A percentile compares a stretch with the other conserved stretches of the same genome.
phyloP scores from a whole-genome alignment of 2,113 vertebrate species.

The Ochotona curzoniae region DNA sequence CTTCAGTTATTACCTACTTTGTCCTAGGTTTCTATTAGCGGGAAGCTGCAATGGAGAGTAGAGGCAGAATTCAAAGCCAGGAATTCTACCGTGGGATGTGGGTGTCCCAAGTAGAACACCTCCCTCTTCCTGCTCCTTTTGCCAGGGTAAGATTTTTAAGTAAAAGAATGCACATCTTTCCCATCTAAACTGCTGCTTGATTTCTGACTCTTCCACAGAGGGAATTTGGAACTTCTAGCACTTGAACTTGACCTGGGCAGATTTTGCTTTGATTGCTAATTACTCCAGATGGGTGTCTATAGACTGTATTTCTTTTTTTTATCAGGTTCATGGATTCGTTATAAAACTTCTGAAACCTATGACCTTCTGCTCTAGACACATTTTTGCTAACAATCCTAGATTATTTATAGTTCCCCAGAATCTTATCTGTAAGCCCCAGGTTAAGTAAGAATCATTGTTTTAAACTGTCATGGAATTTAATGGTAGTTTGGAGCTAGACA shows the following conservation, averaged over 20 bases:
- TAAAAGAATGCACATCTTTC: background rate
- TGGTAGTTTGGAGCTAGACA: background rate
- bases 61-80: too few species aligned
- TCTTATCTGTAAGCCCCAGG: background rate
- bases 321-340: background rate
- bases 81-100: too few species aligned
- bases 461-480: background rate
- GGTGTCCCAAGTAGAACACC: too few species aligned
- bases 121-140: too few species aligned
- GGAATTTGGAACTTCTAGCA: background rate
- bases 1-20: too few species aligned
- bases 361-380: background rate
- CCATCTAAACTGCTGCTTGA: background rate
- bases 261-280: constrained; percentile 17
- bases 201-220: background rate
- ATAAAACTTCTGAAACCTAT: background rate
- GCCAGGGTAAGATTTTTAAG: background rate
- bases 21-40: too few species aligned
- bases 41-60: too few species aligned
- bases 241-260: background rate
- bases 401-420: background rate
- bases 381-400: background rate
- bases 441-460: constrained; percentile 42
- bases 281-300: background rate
- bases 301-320: background rate